Base-by-base conservation (phyloP, 2,797 vertebrate species). In the Spheniscus humboldti region DNA sequence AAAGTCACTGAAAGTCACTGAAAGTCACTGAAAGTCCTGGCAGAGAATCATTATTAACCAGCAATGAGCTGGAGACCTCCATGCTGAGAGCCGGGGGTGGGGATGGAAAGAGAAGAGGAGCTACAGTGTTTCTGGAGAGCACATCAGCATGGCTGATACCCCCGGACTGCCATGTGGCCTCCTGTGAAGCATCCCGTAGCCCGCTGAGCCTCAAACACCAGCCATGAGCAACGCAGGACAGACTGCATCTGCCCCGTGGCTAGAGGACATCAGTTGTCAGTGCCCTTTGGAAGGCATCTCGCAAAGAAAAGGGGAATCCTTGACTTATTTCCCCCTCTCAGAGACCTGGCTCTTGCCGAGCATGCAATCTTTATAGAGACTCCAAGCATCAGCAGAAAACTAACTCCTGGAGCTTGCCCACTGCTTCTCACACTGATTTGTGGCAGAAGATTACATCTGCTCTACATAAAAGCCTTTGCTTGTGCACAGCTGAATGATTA, bases 401-500 rank as follows among this genome's bases (percentile, higher is more conserved):
- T 43, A 18, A 8, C 41, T 89, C 48, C 68, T 84, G 77, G 62
- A 93, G 48, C 48, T 67, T 45, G 23, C 88, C 83, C 1, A 3
- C 84, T 68, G 71, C 75, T 78, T 57, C 64, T 72, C 35, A 11
- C 0, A 1, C 78, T 74, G 91, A 56, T 90, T 68, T 43, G 88
- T 39, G 41, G 75, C 91, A 89, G 86, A 50, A 81, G 71, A 91
- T 74, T 60, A 62, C 60, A 47, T 86, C 92, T 96, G 68, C 84
- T 88, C 47, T 72, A 60, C 88, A 83, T 55, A 83, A 94, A 88
- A 94, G 60, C 81, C 72, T 89, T 64, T 86, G 35, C 78, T 72
- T 77, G 47, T 81, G 88, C 95, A 94, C 78, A 93, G 91, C 75
- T 86, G 94, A 96, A 37, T 69, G 93, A 91, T 86, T 91, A 55